Percentiles rank a stretch among this genome's conserved stretches.
Evolutionary conservation across 2,113 vertebrate species (phyloP).

Genomic region (Malurus cyaneus): DNA sequence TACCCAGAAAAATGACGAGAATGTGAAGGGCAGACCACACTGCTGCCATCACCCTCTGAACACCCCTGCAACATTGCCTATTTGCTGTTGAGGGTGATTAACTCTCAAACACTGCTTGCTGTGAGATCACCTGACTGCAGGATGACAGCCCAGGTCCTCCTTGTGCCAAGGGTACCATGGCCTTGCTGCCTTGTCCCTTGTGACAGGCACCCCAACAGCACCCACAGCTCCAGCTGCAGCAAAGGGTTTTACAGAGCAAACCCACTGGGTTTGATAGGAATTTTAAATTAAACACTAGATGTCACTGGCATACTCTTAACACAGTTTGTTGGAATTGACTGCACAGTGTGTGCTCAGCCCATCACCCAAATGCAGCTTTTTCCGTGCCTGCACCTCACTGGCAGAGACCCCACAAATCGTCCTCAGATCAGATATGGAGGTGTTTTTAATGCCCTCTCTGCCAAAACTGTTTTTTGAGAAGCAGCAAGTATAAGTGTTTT

Average conservation of each 20-base stretch:
- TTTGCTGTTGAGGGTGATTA: background rate
- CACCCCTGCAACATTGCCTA: accelerated
- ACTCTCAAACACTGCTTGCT: background rate
- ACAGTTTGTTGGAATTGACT: background rate
- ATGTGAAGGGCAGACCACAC: background rate
- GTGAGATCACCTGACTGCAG: background rate
- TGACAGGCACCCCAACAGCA: background rate
- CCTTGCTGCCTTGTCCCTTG: background rate
- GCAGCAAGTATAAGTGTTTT: background rate
- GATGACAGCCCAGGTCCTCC: background rate
- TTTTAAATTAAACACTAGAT: constrained; percentile 64
- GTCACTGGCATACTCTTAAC: constrained; percentile 70
- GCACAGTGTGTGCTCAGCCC: background rate
- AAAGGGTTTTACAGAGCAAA: background rate
- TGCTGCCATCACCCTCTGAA: accelerated
- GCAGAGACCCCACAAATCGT: background rate
- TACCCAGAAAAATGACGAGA: background rate
- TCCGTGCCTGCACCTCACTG: background rate
- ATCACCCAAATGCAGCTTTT: background rate
- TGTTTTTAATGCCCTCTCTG: background rate
- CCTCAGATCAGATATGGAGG: background rate
- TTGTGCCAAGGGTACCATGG: background rate
- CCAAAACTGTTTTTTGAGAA: background rate
- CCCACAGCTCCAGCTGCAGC: background rate
- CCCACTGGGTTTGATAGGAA: accelerated